Conservation (phyloP, 64 coral and sea anemone species). For the Stylophora pistillata region DNA sequence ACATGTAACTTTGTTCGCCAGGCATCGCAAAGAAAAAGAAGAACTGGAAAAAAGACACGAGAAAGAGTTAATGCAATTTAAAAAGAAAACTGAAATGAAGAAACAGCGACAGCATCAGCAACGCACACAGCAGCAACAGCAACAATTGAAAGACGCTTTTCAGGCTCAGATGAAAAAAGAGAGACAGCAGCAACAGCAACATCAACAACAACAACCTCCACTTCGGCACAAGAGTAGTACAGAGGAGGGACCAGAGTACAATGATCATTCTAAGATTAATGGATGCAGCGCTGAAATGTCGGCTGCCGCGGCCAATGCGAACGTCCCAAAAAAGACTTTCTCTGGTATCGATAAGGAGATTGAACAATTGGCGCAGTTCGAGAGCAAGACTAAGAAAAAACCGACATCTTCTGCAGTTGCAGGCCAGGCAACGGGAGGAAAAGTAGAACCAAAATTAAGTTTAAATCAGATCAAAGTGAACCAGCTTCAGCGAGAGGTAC, state of each 20-base stretch:
- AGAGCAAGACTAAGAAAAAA: slow-evolving; percentile 80
- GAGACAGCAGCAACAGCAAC: neutral
- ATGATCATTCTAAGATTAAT: slow-evolving; percentile 63
- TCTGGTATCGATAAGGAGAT: slow-evolving; percentile 78
- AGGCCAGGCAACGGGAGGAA: slow-evolving; percentile 14
- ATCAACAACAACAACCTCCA: neutral
- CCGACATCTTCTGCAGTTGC: slow-evolving; percentile 30
- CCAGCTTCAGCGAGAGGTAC: slow-evolving; percentile 26
- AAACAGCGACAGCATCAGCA: slow-evolving; percentile 50
- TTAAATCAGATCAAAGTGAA: slow-evolving; percentile 93
- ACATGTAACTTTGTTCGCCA: neutral
- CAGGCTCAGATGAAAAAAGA: slow-evolving; percentile 41
- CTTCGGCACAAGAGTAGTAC: slow-evolving; percentile 15
- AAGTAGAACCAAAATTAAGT: slow-evolving; percentile 73
- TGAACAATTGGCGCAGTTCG: slow-evolving; percentile 84
- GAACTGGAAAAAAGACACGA: slow-evolving; percentile 80
- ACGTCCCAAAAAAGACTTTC: slow-evolving; percentile 61
- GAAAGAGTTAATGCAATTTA: slow-evolving; percentile 63
- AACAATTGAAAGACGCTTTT: slow-evolving; percentile 33
- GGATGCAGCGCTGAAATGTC: slow-evolving; percentile 48
- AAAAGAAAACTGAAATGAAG: slow-evolving; percentile 66
- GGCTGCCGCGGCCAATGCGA: neutral
- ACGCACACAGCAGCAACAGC: slow-evolving; percentile 40
- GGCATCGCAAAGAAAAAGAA: slow-evolving; percentile 77
- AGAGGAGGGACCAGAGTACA: neutral